phyloP scores from a whole-genome alignment of 2,113 vertebrate genomes.

The Carettochelys insculpta region DNA sequence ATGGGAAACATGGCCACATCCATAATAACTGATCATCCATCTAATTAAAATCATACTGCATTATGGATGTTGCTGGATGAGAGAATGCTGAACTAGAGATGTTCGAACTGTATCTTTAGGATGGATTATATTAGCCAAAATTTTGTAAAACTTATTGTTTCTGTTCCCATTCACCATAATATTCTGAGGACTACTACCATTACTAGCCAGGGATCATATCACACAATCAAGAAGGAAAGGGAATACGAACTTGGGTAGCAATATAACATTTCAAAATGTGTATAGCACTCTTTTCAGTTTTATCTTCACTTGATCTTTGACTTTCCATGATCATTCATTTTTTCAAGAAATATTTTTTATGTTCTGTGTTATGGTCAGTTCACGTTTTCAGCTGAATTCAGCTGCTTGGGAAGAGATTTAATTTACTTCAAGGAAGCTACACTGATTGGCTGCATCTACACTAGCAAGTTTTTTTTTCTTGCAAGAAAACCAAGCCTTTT shows the following conservation, averaged over 20 bases:
- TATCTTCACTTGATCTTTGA: slow-evolving; percentile 6
- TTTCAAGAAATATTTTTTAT: slow-evolving; percentile 12
- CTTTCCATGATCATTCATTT: slow-evolving; percentile 36
- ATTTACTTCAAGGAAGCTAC: neutral
- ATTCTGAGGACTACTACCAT: neutral
- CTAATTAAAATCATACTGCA: no score
- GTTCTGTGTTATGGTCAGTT: slow-evolving; percentile 11
- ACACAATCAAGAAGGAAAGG: neutral
- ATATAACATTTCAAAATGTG: slow-evolving; percentile 40
- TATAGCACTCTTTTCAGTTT: slow-evolving; percentile 17
- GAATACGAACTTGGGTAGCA: neutral
- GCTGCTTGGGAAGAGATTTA: neutral
- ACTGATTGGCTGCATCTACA: no score
- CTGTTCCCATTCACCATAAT: neutral
- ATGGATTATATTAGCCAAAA: neutral
- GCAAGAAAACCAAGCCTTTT: no score
- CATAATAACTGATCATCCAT: no score
- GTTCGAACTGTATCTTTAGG: no score
- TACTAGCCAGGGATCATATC: neutral
- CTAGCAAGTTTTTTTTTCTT: no score
- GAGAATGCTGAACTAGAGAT: no score
- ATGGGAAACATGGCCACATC: no score
- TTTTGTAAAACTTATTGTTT: neutral
- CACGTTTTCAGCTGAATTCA: slow-evolving; percentile 30
- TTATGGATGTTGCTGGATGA: no score